Evolutionary conservation across 2,888 invertebrate genomes (phyloP).

Genomic region (Drosophila yooni): DNA sequence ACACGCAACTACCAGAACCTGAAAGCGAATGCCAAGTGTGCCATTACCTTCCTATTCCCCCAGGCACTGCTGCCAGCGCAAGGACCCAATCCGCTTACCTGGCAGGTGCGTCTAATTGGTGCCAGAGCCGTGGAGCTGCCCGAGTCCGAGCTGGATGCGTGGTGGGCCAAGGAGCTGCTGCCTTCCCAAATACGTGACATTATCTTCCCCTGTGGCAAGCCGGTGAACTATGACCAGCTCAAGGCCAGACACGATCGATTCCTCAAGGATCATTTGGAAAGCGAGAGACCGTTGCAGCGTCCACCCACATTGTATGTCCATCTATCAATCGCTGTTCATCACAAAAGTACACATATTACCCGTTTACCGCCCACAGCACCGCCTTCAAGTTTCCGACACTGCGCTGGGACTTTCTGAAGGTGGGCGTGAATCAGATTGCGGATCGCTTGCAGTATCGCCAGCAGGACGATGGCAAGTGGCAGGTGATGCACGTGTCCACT

Average conservation of each 20-base stretch:
- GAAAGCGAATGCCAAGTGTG: conserved; percentile 69
- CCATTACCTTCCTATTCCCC: conserved; percentile 70
- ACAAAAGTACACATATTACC: conserved; percentile 2
- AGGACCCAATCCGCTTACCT: conserved; percentile 31
- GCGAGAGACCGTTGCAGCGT: conserved; percentile 59
- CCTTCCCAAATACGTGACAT: conserved; percentile 76
- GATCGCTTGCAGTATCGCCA: conserved; percentile 82
- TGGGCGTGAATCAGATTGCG: conserved; percentile 69
- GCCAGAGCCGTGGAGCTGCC: conserved; percentile 78
- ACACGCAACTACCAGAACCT: conserved; percentile 80
- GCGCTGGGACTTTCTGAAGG: conserved; percentile 82
- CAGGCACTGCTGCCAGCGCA: conserved; percentile 24
- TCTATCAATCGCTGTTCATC: neutral
- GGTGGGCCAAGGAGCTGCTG: conserved; percentile 78
- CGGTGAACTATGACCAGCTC: conserved; percentile 61
- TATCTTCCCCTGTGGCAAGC: conserved; percentile 81
- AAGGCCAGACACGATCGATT: conserved; percentile 68
- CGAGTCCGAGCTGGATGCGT: conserved; percentile 52
- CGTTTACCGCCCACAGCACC: conserved; percentile 63
- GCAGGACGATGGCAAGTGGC: conserved; percentile 63
- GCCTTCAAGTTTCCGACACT: conserved; percentile 80
- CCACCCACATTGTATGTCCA: conserved; percentile 76
- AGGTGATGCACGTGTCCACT: conserved; percentile 76
- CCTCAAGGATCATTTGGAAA: conserved; percentile 47
- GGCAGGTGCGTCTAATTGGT: conserved; percentile 81